These are phyloP conservation scores for Lepidochitona cinerea DNA, from an alignment of 2,888 invertebrate genomes.

Conservation along the genomic window DNA sequence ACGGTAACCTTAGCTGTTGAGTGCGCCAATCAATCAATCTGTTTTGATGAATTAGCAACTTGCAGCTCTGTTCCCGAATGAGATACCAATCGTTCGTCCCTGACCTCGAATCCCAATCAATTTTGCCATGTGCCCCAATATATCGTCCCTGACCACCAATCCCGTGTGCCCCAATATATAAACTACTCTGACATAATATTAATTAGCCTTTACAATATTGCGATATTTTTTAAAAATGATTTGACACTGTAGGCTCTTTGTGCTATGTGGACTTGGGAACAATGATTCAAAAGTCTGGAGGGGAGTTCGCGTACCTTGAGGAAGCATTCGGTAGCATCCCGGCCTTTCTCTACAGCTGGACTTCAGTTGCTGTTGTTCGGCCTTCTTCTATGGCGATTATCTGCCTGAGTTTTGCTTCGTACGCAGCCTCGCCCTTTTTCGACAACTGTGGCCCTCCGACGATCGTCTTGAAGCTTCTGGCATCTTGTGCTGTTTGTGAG, in stretches of 20 bases:
- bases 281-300: slow-evolving; percentile 95
- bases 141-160: too few relatives aligned
- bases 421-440: slow-evolving; percentile 38
- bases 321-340: slow-evolving; percentile 89
- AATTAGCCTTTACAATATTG: too few relatives aligned
- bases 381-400: slow-evolving; percentile 67
- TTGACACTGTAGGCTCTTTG: slow-evolving; percentile 88
- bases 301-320: slow-evolving; percentile 96
- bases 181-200: too few relatives aligned
- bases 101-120: too few relatives aligned
- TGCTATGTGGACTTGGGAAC: slow-evolving; percentile 95
- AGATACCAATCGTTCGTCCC: too few relatives aligned
- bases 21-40: too few relatives aligned
- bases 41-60: too few relatives aligned
- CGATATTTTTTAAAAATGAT: too few relatives aligned
- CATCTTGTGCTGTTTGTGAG: slow-evolving; percentile 30
- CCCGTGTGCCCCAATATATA: too few relatives aligned
- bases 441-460: slow-evolving; percentile 41
- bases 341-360: slow-evolving; percentile 80
- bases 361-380: slow-evolving; percentile 34
- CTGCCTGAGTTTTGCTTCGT: slow-evolving; percentile 67
- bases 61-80: too few relatives aligned
- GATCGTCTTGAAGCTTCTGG: slow-evolving; percentile 26
- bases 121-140: too few relatives aligned
- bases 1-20: too few relatives aligned